A percentile compares a stretch with the other conserved stretches of the same genome.
Conservation (phyloP, 2,888 invertebrate species). For the Chironomus tentans region DNA sequence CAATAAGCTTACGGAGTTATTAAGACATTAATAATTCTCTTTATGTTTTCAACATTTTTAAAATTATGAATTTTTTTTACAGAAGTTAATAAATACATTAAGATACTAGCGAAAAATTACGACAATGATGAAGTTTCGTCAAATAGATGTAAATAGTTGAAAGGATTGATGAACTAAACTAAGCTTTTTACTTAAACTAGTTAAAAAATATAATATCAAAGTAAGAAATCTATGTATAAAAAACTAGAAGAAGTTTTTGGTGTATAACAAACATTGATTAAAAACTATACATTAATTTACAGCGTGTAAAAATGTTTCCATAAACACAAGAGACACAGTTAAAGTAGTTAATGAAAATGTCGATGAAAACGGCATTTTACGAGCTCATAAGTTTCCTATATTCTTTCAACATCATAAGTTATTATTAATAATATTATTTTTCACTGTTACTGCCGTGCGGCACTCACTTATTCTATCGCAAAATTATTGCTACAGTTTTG, state of each 20-base stretch:
- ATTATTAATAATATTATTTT: background rate
- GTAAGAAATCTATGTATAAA: background rate
- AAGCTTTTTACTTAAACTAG: no score
- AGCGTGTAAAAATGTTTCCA: background rate
- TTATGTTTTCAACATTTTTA: background rate
- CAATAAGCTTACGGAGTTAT: conserved; percentile 20
- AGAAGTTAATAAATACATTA: no score
- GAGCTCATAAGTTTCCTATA: background rate
- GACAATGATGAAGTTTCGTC: no score
- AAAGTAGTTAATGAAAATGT: background rate
- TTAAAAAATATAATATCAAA: no score
- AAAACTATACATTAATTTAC: background rate
- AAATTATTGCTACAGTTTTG: background rate
- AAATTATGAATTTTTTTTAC: no score
- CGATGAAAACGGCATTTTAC: background rate
- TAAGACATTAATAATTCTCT: conserved; percentile 8
- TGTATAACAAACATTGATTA: no score
- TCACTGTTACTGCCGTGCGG: background rate
- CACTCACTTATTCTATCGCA: background rate
- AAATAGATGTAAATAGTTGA: background rate
- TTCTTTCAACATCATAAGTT: background rate
- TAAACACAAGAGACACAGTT: background rate
- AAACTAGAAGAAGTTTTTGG: background rate
- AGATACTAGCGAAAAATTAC: no score
- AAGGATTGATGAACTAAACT: no score